Base-by-base conservation (phyloP, 2,113 vertebrate genomes). In the Pica pica region DNA sequence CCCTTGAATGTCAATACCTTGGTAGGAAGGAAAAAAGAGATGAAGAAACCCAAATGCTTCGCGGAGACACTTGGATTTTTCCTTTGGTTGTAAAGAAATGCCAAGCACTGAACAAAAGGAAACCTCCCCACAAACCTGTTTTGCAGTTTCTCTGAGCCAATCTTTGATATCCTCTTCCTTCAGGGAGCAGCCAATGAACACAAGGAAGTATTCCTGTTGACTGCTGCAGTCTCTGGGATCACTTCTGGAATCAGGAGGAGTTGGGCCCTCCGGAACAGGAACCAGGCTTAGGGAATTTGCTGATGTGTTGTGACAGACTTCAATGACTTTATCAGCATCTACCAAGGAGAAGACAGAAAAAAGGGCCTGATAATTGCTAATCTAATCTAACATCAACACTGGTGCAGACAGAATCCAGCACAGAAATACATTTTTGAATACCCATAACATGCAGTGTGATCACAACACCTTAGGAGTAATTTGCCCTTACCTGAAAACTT, bases 101-200 rank as follows among this genome's bases (percentile, higher is more conserved):
- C 56, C 74, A 75, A 61, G 23, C 10, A 3, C 27, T 10, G 46
- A 83, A 52, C 30, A 83, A 37, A 24, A 61, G 55, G 3, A 59
- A 79, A 77, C 5, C 15, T 55, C 74, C 28, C 52, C 69, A 86
- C 91, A 2, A 82, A 99, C 99, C 99, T 99, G 98, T 97, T 99
- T 99, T 35, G 98, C 98, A 28, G 99, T 99, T 87, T 99, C 98
- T 60, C 99, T 97, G 50, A 99, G 98, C 99, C 99, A 99, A 83
- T 99, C 98, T 96, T 99, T 99, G 53, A 99, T 93, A n/a, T 96
- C 98, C 3, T 99, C 98, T 96, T 99, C 98, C 55, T 98, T 98
- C 63, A 99, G 98, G 70, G 98, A 98, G 75, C 99, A 98, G 69
- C 99, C 99, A 33, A 99, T 95, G 87, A 99, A 99, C 46, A 99